These are phyloP conservation scores for Autographa gamma DNA, from an alignment of 2,888 invertebrate genomes.

Conservation along the genomic window DNA sequence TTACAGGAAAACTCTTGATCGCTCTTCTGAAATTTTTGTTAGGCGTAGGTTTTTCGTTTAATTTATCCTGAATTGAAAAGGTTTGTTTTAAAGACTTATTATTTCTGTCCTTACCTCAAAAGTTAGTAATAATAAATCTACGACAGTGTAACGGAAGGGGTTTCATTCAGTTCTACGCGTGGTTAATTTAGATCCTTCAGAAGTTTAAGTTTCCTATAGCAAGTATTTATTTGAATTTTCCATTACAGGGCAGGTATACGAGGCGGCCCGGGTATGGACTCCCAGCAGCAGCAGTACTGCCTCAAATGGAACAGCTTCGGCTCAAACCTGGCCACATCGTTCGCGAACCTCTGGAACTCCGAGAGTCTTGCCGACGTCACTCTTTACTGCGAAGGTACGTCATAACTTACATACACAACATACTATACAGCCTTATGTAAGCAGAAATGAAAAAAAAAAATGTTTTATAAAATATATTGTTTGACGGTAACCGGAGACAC, in stretches of 20 bases:
- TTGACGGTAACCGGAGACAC: not conserved
- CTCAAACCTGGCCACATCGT: slow-evolving; percentile 96
- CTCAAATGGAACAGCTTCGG: slow-evolving; percentile 99
- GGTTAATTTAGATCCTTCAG: too few species aligned
- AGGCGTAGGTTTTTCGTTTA: not conserved
- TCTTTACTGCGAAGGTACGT: slow-evolving; percentile 97
- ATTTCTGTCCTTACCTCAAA: not conserved
- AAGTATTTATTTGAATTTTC: slow-evolving; percentile 42
- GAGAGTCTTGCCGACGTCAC: slow-evolving; percentile 97
- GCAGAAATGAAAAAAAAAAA: too few species aligned
- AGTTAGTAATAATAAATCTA: too few species aligned
- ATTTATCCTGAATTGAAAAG: too few species aligned
- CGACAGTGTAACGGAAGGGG: too few species aligned
- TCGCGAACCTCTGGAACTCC: slow-evolving; percentile 97
- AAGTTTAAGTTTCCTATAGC: too few species aligned
- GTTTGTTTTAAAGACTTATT: too few species aligned
- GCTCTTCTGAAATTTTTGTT: not conserved
- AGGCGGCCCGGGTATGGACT: slow-evolving; percentile 96
- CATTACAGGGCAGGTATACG: slow-evolving; percentile 91
- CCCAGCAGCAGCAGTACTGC: slow-evolving; percentile 98
- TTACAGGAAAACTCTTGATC: not conserved
- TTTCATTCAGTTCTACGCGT: too few species aligned
- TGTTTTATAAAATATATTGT: not conserved
- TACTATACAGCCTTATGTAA: too few species aligned
- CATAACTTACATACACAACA: not conserved